Conservation (phyloP, 2,888 invertebrate species). For the Crossocerus cetratus region DNA sequence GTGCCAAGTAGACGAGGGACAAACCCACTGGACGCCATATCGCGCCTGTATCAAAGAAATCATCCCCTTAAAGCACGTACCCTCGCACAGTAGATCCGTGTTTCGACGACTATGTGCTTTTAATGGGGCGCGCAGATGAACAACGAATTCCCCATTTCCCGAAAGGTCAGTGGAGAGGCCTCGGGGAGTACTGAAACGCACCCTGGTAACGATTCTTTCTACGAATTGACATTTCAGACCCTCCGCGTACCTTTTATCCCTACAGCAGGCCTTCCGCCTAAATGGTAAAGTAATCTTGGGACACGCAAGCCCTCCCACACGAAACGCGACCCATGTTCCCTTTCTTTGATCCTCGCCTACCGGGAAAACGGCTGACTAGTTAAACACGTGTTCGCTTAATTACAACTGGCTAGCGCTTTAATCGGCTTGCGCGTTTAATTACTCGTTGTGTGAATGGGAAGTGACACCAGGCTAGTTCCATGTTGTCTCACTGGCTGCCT, state of each 20-base stretch:
- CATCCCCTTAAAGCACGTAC: background rate
- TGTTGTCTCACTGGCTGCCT: no score
- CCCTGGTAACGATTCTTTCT: conserved; percentile 4
- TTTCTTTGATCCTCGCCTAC: background rate
- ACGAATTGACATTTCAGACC: conserved; percentile 43
- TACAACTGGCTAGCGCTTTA: conserved; percentile 19
- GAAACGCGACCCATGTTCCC: background rate
- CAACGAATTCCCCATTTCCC: conserved; percentile 13
- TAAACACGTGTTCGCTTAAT: conserved; percentile 27
- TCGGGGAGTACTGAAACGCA: conserved; percentile 9
- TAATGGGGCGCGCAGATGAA: background rate
- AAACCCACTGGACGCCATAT: conserved; percentile 89
- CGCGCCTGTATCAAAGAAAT: conserved; percentile 80
- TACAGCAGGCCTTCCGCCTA: background rate
- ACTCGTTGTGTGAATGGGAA: conserved; percentile 7
- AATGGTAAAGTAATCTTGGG: background rate
- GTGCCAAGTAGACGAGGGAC: conserved; percentile 87
- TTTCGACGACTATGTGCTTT: background rate
- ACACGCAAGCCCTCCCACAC: background rate
- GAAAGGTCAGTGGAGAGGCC: conserved; percentile 48
- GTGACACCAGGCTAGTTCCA: background rate
- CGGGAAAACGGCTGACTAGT: background rate
- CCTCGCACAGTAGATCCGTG: no score
- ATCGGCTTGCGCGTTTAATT: conserved; percentile 34
- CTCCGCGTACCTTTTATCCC: background rate